Base-by-base conservation (phyloP, 2,797 vertebrate genomes). In the Stomatorhinus walkeri region DNA sequence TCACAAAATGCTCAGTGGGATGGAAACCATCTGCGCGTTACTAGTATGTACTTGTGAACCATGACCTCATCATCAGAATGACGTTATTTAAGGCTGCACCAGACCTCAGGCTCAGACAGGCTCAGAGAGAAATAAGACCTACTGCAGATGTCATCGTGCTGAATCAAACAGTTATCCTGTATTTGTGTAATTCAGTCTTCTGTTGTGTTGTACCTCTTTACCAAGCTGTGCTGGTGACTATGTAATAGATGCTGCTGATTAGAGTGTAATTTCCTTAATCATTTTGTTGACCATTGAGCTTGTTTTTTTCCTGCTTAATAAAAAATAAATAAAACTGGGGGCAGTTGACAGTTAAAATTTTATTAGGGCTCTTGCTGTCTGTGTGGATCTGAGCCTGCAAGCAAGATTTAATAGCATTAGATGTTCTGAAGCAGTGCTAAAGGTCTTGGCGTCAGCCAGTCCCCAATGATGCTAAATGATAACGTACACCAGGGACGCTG, bases 41-140 rank as follows among this genome's bases (percentile, higher is more conserved):
- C 36, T 79, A 40, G 36, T 40, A n/a, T 79, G 72, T 79, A 79
- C 72, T 46, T 79, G 72, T 46, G 72, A 79, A 79, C 64, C 72
- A 79, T 79, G 72, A 79, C 72, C 72, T 79, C 72, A 79, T 43
- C 72, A 79, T 79, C 16, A 79, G 36, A 79, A 72, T 72, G 64
- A 72, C 12, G 64, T 72, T 36, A 72, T 72, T 72, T 79, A n/a
- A 46, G 40, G 1, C 72, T 79, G 16, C 40, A 79, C 16, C 72
- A n/a, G 40, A 76, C 4, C 14, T 76, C 40, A 19, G 24, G 32
- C n/a, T n/a, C n/a, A n/a, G n/a, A n/a, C n/a, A n/a, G 68, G 68
- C 14, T 28, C 10, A 40, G 12, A n/a, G 32, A 79, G 72, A 46
- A 79, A 9, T n/a, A 16, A 7, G 36, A 43, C 36, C 72, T 43